phyloP scores from a whole-genome alignment of 2,113 vertebrate species.

The Notarius quadriscutis region DNA sequence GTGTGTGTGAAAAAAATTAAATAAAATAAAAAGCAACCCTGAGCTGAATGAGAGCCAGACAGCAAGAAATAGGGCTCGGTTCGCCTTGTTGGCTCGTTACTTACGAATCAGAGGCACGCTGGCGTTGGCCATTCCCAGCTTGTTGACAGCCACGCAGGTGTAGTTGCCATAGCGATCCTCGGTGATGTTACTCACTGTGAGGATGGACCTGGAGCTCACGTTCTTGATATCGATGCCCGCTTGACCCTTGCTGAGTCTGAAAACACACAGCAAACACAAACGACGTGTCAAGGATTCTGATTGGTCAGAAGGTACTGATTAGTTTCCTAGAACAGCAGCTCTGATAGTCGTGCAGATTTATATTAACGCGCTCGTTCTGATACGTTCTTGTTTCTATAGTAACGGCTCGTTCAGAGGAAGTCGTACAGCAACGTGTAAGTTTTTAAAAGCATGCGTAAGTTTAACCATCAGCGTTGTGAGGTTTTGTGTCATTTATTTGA shows the following conservation, averaged over 20 bases:
- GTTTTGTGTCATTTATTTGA: neutral
- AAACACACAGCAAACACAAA: slow-evolving; percentile 56
- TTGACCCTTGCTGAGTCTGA: slow-evolving; percentile 91
- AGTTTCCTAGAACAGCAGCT: neutral
- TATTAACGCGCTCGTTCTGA: too few relatives aligned
- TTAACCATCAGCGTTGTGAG: too few relatives aligned
- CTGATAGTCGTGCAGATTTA: neutral
- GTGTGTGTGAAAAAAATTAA: neutral
- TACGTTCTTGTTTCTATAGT: neutral
- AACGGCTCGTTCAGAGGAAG: neutral
- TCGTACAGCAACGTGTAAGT: too few relatives aligned
- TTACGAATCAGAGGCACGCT: slow-evolving; percentile 97
- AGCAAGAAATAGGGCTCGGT: slow-evolving; percentile 47
- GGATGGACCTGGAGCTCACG: slow-evolving; percentile 93
- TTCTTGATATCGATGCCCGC: slow-evolving; percentile 91
- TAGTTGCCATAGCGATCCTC: slow-evolving; percentile 99
- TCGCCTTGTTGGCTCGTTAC: slow-evolving; percentile 64
- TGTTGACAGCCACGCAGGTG: slow-evolving; percentile 95
- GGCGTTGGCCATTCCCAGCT: slow-evolving; percentile 90
- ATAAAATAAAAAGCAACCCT: slow-evolving; percentile 44
- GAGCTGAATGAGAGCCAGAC: slow-evolving; percentile 50
- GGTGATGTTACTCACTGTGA: slow-evolving; percentile 96
- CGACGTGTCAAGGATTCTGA: neutral
- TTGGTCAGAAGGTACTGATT: neutral
- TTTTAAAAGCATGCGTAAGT: too few relatives aligned